Evolutionary conservation across 2,888 invertebrate genomes (phyloP), one percentile per base, ranked within the genome.

Genomic region (Pseudanteris insignis): DNA sequence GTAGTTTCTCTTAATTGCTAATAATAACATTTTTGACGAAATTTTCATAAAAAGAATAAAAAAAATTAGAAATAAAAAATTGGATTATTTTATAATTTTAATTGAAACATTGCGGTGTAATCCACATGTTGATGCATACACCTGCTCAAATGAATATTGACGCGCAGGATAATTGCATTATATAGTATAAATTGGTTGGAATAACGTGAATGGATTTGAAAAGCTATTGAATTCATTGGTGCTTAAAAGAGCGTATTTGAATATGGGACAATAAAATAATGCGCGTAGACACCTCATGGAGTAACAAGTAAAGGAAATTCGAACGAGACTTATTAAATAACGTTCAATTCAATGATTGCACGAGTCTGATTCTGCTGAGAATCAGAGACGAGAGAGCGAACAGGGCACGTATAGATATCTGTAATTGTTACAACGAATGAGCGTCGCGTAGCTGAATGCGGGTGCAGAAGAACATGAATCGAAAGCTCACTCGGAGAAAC

Each of bases 351-450:
- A 50, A 30, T 15, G 48, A 60, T 61, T 8, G 33, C 44, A 15
- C 10, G 30, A 44, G 33, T 18, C 30, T n/a, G 38, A 44, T 54
- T 48, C 48, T 15, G 38, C 7, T 9, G 44, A 38, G 50, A 50
- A 26, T 44, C 41, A 37, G 25, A 47, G 33, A 47, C 24, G 38
- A 32, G 40, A 33, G 38, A 24, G n/a, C n/a, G 14, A 44, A 37
- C 9, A 24, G 18, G 13, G 30, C 9, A 36, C 34, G 28, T 28
- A 10, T 14, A 54, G 54, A 54, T 44, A 48, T 61, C 34, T 18
- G 34, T 61, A 61, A 54, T 61, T 54, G 60, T 61, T 61, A 54
- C 48, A 50, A 14, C 25, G 29, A 15, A 32, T 36, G 62, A 57
- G 57, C 55, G 50, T 46, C 55, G 61, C 55, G 8, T 1, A 3